Evolutionary conservation across 2,888 invertebrate species (phyloP).

Genomic region (Flexamia atlantica): DNA sequence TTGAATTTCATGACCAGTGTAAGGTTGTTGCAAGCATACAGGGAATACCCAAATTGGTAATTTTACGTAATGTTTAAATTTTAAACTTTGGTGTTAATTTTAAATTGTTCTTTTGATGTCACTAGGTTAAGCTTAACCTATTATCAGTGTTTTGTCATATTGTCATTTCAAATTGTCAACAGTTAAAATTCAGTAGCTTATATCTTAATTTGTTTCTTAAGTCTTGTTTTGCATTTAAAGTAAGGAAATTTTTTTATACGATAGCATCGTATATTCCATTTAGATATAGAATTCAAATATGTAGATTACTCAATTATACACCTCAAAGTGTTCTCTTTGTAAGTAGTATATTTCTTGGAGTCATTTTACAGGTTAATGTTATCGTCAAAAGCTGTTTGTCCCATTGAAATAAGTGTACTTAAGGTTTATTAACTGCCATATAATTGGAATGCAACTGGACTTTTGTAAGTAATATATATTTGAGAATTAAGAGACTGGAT

Average conservation of each 20-base stretch:
- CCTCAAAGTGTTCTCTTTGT: conserved; percentile 46
- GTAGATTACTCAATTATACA: conserved; percentile 43
- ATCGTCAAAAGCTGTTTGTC: conserved; percentile 26
- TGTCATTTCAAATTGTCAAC: not conserved
- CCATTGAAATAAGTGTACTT: conserved; percentile 47
- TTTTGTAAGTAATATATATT: conserved; percentile 51
- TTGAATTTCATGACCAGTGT: too few relatives aligned
- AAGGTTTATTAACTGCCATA: conserved; percentile 47
- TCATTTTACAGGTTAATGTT: conserved; percentile 30
- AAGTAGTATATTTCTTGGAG: conserved; percentile 6
- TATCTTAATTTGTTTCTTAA: not conserved
- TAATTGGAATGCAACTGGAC: conserved; percentile 33
- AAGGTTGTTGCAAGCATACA: too few relatives aligned
- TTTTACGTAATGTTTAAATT: not conserved
- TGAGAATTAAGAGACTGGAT: conserved; percentile 49
- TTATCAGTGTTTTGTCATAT: not conserved
- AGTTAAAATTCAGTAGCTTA: not conserved
- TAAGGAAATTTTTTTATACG: not conserved
- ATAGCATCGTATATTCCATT: not conserved
- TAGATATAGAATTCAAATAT: not conserved
- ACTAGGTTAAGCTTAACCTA: not conserved
- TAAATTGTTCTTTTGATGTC: not conserved
- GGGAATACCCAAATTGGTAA: not conserved
- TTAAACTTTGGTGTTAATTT: not conserved
- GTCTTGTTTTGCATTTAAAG: conserved; percentile 20